phyloP scores from a whole-genome alignment of 1,140 invertebrate species.

The Pseudobourletiella spinata region DNA sequence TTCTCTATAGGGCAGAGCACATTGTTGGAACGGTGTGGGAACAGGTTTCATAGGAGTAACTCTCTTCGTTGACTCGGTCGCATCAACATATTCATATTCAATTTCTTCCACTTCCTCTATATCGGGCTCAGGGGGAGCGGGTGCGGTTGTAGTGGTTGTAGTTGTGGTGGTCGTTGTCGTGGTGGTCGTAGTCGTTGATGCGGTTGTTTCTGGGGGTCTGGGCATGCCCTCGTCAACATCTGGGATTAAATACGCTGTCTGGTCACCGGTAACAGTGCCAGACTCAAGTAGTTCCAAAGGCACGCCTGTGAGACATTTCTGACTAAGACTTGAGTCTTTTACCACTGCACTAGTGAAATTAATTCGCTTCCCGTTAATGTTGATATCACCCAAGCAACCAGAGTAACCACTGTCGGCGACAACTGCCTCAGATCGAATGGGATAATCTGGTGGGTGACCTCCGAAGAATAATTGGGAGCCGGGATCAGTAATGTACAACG shows the following conservation, averaged over 20 bases:
- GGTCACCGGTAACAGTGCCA: background rate
- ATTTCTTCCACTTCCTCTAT: background rate
- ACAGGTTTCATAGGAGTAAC: background rate
- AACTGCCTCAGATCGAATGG: conserved; percentile 40
- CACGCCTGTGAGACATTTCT: conserved; percentile 39
- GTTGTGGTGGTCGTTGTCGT: background rate
- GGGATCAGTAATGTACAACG: conserved; percentile 48
- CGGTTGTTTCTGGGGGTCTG: background rate
- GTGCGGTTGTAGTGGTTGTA: background rate
- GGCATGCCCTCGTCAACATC: conserved; percentile 8
- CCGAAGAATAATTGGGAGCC: conserved; percentile 66
- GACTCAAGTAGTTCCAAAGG: conserved; percentile 44
- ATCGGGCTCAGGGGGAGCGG: background rate
- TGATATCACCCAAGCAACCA: conserved; percentile 80
- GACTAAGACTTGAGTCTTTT: conserved; percentile 37
- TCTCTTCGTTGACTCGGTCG: background rate
- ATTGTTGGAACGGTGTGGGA: conserved; percentile 24
- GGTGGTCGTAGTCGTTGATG: background rate
- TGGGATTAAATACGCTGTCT: conserved; percentile 15
- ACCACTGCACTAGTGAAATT: conserved; percentile 68
- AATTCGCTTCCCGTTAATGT: conserved; percentile 64
- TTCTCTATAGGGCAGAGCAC: conserved; percentile 23
- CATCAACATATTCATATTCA: background rate
- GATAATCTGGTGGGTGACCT: conserved; percentile 58
- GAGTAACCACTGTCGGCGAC: conserved; percentile 50